These are phyloP conservation scores for Nanorana parkeri DNA, from an alignment of 2,113 vertebrate genomes.

Conservation along the genomic window DNA sequence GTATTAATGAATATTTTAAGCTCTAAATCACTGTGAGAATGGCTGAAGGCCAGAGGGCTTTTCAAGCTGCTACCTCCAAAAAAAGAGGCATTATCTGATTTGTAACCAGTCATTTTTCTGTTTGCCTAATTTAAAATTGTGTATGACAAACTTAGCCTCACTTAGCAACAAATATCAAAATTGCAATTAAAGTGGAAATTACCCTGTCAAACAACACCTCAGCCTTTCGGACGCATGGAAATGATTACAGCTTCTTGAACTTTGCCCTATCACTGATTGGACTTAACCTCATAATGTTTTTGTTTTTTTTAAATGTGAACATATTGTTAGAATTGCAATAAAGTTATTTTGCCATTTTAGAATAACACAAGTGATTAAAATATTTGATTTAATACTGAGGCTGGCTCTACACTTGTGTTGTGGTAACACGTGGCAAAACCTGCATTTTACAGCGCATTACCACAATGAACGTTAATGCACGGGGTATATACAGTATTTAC, in stretches of 20 bases:
- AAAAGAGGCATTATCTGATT: conserved; percentile 17
- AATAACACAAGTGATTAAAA: too few species aligned
- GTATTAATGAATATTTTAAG: conserved; percentile 18
- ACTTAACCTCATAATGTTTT: too few species aligned
- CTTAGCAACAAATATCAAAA: background rate
- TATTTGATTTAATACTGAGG: too few species aligned
- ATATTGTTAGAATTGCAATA: too few species aligned
- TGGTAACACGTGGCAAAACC: too few species aligned
- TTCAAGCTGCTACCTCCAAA: background rate
- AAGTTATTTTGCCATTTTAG: too few species aligned
- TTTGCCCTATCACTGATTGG: too few species aligned
- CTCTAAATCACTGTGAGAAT: conserved; percentile 50
- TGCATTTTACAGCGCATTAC: too few species aligned
- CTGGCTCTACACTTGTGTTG: too few species aligned
- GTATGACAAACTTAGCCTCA: background rate
- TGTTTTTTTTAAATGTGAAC: too few species aligned
- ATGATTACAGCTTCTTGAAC: background rate
- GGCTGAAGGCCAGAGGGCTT: conserved; percentile 8
- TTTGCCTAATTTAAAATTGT: conserved; percentile 27
- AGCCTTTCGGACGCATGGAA: background rate
- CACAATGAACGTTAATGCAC: too few species aligned
- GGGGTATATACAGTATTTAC: too few species aligned
- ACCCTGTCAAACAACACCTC: background rate
- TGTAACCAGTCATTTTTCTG: conserved; percentile 16
- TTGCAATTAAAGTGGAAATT: background rate